Percentiles rank a stretch among this genome's conserved stretches.
phyloP scores from a whole-genome alignment of 2,888 invertebrate genomes.

The Sphaerophoria rueppellii region DNA sequence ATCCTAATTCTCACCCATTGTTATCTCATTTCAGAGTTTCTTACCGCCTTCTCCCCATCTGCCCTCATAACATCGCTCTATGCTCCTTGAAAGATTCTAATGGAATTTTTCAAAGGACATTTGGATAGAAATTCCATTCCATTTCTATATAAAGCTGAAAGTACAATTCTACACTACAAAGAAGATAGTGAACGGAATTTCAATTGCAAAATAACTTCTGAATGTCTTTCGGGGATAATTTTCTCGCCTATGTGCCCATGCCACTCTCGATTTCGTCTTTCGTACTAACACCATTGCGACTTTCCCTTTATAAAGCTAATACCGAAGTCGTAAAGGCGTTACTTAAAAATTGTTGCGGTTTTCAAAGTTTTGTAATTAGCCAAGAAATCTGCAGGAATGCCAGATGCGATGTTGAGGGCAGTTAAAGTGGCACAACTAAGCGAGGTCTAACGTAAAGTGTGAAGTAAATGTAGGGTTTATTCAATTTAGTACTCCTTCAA shows the following conservation, averaged over 20 bases:
- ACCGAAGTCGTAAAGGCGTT: slow-evolving; percentile 67
- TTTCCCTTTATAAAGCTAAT: background rate
- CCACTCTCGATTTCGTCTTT: background rate
- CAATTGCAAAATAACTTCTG: slow-evolving; percentile 72
- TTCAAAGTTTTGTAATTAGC: slow-evolving; percentile 70
- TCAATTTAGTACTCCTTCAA: slow-evolving; percentile 47
- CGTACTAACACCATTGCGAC: background rate
- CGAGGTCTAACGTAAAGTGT: background rate
- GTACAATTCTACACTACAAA: slow-evolving; percentile 48
- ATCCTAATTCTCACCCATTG: slow-evolving; percentile 68
- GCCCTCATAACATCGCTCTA: slow-evolving; percentile 6
- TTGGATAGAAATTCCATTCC: slow-evolving; percentile 67
- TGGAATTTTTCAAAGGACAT: slow-evolving; percentile 67
- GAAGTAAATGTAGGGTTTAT: slow-evolving; percentile 48
- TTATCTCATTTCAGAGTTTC: slow-evolving; percentile 48
- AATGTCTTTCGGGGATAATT: slow-evolving; percentile 70
- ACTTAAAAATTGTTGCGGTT: slow-evolving; percentile 70
- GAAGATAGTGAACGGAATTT: slow-evolving; percentile 71
- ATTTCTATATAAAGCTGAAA: slow-evolving; percentile 54
- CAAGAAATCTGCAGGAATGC: slow-evolving; percentile 32
- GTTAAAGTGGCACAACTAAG: background rate
- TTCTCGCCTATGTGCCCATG: slow-evolving; percentile 23
- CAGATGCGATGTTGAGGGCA: background rate
- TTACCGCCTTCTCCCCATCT: background rate
- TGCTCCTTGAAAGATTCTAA: slow-evolving; percentile 58